Evolutionary conservation across 2,888 invertebrate genomes (phyloP).

Genomic region (Aleiodes alternator): DNA sequence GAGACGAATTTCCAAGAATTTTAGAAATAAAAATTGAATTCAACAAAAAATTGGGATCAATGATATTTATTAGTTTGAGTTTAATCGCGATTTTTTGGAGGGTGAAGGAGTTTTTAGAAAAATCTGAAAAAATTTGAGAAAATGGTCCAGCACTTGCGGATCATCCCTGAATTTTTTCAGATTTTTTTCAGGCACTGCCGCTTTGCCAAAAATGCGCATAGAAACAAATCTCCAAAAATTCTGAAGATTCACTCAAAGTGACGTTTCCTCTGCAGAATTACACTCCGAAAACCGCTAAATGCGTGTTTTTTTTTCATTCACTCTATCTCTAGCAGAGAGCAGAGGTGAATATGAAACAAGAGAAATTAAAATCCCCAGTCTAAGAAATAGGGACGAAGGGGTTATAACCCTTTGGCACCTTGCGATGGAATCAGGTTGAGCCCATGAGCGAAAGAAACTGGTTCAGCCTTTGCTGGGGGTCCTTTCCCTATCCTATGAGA

Average conservation of each 20-base stretch:
- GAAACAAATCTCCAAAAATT: too few relatives aligned
- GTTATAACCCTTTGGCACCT: constrained; percentile 64
- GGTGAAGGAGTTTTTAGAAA: too few relatives aligned
- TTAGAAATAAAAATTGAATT: too few relatives aligned
- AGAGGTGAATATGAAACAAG: background rate
- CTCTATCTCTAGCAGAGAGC: too few relatives aligned
- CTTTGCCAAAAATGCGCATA: too few relatives aligned
- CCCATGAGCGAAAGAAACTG: constrained; percentile 47
- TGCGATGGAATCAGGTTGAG: constrained; percentile 55
- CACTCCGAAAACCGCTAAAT: background rate
- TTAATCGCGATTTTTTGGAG: background rate
- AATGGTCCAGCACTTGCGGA: too few relatives aligned
- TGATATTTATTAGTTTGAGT: background rate
- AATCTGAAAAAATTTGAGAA: too few relatives aligned
- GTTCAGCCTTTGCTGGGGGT: constrained; percentile 68
- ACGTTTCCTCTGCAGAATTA: constrained; percentile 5
- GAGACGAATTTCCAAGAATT: too few relatives aligned
- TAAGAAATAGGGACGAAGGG: constrained; percentile 28
- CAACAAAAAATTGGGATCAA: background rate
- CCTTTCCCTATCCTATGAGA: constrained; percentile 62
- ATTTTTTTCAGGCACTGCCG: too few relatives aligned
- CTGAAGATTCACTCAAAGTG: too few relatives aligned
- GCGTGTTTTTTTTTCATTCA: constrained; percentile 1
- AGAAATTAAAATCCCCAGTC: constrained; percentile 12
- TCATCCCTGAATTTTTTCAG: too few relatives aligned